A percentile compares a stretch with the other conserved stretches of the same genome.
phyloP scores from a whole-genome alignment of 2,888 invertebrate genomes.

The Amphipyra tragopoginis region DNA sequence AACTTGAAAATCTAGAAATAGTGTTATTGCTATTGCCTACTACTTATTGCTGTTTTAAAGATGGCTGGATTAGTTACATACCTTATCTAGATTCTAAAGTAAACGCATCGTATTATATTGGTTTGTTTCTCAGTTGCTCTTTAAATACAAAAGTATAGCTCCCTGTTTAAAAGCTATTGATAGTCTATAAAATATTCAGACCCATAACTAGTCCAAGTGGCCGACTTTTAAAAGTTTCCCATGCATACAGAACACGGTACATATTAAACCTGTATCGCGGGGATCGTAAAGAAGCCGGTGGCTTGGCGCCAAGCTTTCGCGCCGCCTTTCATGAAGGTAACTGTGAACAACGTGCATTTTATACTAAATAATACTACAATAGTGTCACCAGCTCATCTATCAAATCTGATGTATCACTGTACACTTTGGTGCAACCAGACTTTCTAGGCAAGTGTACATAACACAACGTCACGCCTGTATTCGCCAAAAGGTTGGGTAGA shows the following conservation, averaged over 20 bases:
- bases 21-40: slow-evolving; percentile 26
- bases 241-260: slow-evolving; percentile 44
- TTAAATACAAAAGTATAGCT: no score
- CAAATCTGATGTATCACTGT: slow-evolving; percentile 28
- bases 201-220: slow-evolving; percentile 32
- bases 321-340: slow-evolving; percentile 54
- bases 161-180: no score
- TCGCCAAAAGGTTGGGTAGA: no score
- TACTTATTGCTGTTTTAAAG: slow-evolving; percentile 5
- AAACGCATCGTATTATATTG: slow-evolving; percentile 19
- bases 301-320: slow-evolving; percentile 68
- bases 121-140: no score
- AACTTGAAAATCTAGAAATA: slow-evolving; percentile 50
- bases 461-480: no score
- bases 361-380: slow-evolving; percentile 53
- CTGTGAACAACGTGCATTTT: slow-evolving; percentile 51
- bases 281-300: slow-evolving; percentile 67
- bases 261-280: slow-evolving; percentile 61
- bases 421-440: slow-evolving; percentile 17
- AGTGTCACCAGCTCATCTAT: slow-evolving; percentile 44
- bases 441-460: slow-evolving; percentile 7
- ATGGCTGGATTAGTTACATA: slow-evolving; percentile 23
- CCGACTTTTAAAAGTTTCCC: slow-evolving; percentile 53
- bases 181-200: slow-evolving; percentile 13
- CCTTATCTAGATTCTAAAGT: slow-evolving; percentile 20